phyloP scores from a whole-genome alignment of 1,140 invertebrate genomes.

The Lepidurus arcticus region DNA sequence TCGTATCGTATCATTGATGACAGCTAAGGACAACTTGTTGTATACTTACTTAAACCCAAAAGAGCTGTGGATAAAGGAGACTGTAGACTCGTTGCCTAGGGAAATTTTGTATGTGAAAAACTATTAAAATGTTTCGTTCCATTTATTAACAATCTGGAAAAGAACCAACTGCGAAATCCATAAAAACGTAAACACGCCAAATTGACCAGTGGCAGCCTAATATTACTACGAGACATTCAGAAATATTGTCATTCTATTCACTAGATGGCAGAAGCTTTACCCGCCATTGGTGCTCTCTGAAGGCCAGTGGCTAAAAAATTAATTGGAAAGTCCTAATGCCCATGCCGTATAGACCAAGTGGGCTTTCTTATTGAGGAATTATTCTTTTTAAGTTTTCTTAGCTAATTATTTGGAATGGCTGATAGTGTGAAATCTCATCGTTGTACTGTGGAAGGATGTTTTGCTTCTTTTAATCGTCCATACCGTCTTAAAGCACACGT shows the following conservation, averaged over 20 bases:
- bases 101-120: background rate
- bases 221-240: slow-evolving; percentile 9
- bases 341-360: no score
- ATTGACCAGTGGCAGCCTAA: background rate
- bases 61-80: no score
- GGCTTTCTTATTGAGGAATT: background rate
- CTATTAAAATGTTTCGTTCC: background rate
- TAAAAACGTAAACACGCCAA: slow-evolving; percentile 16
- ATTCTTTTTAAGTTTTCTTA: background rate
- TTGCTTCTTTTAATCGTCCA: background rate
- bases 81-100: background rate
- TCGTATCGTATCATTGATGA: no score
- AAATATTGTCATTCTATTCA: background rate
- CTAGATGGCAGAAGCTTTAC: background rate
- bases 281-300: no score
- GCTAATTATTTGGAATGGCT: background rate
- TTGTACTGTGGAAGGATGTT: background rate
- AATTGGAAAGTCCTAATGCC: no score
- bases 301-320: no score
- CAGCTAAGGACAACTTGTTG: no score
- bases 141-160: background rate
- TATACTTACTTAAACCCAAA: no score
- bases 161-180: background rate
- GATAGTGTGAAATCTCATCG: background rate
- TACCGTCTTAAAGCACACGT: background rate